Evolutionary conservation across 2,797 vertebrate species (phyloP).

Genomic region (Craterocephalus amniculus): DNA sequence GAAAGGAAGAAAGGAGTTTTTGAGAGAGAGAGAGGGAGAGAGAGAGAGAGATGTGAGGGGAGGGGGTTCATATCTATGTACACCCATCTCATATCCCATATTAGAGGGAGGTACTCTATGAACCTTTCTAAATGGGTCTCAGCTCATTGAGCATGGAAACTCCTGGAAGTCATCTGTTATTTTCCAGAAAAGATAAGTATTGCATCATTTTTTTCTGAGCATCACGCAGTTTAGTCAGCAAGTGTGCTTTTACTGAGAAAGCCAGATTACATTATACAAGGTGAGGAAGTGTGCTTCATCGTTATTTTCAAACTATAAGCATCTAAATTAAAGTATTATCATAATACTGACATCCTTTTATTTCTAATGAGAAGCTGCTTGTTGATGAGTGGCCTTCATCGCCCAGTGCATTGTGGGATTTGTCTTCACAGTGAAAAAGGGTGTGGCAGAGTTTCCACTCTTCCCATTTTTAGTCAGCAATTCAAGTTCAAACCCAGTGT

Average conservation of each 20-base stretch:
- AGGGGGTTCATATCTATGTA: not conserved
- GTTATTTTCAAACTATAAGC: not conserved
- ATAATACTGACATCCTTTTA: slow-evolving; percentile 5
- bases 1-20: slow-evolving; percentile 8
- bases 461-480: not conserved
- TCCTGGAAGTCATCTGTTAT: slow-evolving; percentile 10
- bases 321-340: slow-evolving; percentile 2
- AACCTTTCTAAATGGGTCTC: slow-evolving; percentile 36
- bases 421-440: not conserved
- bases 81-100: slow-evolving; percentile 36
- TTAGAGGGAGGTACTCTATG: slow-evolving; percentile 36
- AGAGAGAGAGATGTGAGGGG: slow-evolving; percentile 7
- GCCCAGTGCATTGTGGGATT: not conserved
- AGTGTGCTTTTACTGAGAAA: slow-evolving; percentile 1
- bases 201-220: slow-evolving; percentile 3
- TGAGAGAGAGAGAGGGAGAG: slow-evolving; percentile 4
- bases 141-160: slow-evolving; percentile 34
- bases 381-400: not conserved
- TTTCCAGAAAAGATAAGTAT: slow-evolving; percentile 24
- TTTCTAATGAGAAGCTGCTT: slow-evolving; percentile 1
- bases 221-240: not conserved
- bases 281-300: not conserved
- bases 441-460: not conserved
- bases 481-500: not conserved
- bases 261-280: slow-evolving; percentile 3